Evolutionary conservation across 2,113 vertebrate species (phyloP), one percentile per base, ranked within the genome.

Genomic region (Vulpes lagopus): DNA sequence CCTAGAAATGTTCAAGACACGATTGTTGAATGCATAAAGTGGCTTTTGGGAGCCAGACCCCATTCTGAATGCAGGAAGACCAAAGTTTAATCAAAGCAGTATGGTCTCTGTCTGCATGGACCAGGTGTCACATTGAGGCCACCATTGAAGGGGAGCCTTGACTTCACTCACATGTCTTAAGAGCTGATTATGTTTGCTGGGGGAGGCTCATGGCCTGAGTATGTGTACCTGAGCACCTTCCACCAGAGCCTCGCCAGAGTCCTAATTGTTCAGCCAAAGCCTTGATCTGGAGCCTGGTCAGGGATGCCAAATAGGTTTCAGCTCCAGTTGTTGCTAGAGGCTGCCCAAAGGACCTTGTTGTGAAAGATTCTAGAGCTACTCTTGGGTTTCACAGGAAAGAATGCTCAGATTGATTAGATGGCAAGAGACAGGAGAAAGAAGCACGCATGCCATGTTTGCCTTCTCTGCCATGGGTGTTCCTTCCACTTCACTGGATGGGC

Each of bases 101-200:
- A 0, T 59, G 59, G 38, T 27, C 82, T 35, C 25, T 57, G 5
- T 35, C 80, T 22, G 5, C 9, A 1, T 19, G 74, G 55, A 23
- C n/a, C 55, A 5, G 60, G 27, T 30, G 4, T 53, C 38, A 43
- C 53, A 1, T 3, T 35, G 49, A 65, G 49, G 49, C 64, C 35
- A 11, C 65, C 69, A 25, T 6, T 35, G 15, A 27, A 53, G 30
- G 25, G 65, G 38, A 23, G 60, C 25, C 5, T 14, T 5, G n/a
- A n/a, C 80, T 49, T 51, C 30, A 3, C 27, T 82, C 8, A 1
- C 6, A 25, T 0, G 0, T 59, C 53, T 22, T 20, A 3, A 53
- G 5, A 59, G 27, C 51, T 38, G 82, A 22, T 27, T 8, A 2
- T 32, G 0, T 88, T 38, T 60, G 8, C 6, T 16, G 0, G 62